Evolutionary conservation across 2,113 vertebrate species (phyloP).

Genomic region (Cyphomyrus plagiostoma): DNA sequence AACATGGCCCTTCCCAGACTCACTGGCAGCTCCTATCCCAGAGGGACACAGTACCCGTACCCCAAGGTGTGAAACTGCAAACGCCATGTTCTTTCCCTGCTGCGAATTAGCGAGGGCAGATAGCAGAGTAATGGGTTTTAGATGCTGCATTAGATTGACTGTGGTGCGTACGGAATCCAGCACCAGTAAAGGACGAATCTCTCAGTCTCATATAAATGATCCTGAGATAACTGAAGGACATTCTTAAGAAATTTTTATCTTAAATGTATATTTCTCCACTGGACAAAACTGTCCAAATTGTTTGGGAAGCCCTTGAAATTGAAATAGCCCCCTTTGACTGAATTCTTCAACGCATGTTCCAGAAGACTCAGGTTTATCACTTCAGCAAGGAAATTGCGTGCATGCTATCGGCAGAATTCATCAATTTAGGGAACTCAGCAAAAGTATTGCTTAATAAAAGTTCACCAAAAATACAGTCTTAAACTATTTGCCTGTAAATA

Average conservation of each 20-base stretch:
- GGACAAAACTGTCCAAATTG: background rate
- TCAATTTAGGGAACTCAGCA: background rate
- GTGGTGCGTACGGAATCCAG: background rate
- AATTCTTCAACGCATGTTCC: background rate
- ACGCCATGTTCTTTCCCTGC: background rate
- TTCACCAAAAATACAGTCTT: background rate
- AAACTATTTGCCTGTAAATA: background rate
- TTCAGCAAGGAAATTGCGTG: background rate
- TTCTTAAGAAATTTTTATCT: background rate
- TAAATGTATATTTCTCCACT: background rate
- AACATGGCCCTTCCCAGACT: constrained; percentile 80
- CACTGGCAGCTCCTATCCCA: constrained; percentile 78
- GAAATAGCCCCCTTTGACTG: background rate
- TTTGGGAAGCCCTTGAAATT: background rate
- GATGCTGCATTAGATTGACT: background rate
- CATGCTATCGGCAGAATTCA: background rate
- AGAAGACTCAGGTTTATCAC: background rate
- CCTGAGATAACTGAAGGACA: background rate
- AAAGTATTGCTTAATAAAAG: background rate
- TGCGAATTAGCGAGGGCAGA: background rate
- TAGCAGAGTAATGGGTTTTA: background rate
- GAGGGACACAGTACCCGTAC: constrained; percentile 77
- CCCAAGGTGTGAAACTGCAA: constrained; percentile 68
- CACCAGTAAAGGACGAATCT: background rate
- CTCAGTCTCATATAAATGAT: background rate